phyloP scores from a whole-genome alignment of 2,888 invertebrate genomes.

The Pycnomerus fuliginosus region DNA sequence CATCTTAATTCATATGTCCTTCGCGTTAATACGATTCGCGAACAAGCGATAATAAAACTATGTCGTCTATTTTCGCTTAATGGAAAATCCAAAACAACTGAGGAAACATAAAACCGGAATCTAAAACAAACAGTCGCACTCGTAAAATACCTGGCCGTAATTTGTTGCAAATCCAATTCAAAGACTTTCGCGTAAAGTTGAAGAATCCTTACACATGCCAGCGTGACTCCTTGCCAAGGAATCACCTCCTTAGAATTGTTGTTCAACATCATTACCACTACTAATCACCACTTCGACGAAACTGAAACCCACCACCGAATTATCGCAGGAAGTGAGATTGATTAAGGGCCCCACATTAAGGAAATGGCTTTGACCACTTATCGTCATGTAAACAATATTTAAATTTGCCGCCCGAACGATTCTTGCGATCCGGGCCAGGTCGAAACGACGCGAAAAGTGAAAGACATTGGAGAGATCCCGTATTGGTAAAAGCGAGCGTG shows the following conservation, averaged over 20 bases:
- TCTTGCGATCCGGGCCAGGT: constrained; percentile 36
- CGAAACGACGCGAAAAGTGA: constrained; percentile 35
- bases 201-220: constrained; percentile 79
- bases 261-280: constrained; percentile 35
- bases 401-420: constrained; percentile 40
- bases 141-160: constrained; percentile 31
- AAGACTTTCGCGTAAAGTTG: constrained; percentile 87
- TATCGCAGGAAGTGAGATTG: too few species aligned
- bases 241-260: constrained; percentile 35
- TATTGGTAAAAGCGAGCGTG: constrained; percentile 26
- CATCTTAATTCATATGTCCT: too few species aligned
- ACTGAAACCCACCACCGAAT: too few species aligned
- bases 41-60: too few species aligned
- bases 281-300: too few species aligned
- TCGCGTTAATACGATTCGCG: too few species aligned
- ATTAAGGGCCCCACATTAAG: too few species aligned
- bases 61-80: too few species aligned
- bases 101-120: too few species aligned
- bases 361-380: too few species aligned
- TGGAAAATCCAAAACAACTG: too few species aligned
- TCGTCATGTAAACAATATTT: constrained; percentile 29
- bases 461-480: constrained; percentile 23
- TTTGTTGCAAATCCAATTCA: constrained; percentile 57
- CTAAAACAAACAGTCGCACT: too few species aligned
- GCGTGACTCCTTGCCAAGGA: constrained; percentile 81